phyloP scores from a whole-genome alignment of 2,797 vertebrate species.

The Notamacropus eugenii region DNA sequence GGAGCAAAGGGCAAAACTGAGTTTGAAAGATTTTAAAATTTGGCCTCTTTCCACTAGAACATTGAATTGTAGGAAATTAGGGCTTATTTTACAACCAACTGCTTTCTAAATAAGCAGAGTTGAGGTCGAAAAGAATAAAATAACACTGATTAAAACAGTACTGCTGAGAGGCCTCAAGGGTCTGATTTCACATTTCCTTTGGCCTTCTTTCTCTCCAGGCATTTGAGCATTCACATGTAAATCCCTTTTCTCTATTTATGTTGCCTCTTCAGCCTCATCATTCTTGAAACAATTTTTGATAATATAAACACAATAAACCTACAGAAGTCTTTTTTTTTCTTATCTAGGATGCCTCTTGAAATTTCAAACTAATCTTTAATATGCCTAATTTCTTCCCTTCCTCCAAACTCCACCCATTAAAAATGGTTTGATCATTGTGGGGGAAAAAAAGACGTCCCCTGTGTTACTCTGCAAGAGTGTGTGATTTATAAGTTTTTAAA shows the following conservation, averaged over 20 bases:
- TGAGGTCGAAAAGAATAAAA: constrained; percentile 60
- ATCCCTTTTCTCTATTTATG: constrained; percentile 66
- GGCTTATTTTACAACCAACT: constrained; percentile 58
- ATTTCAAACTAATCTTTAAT: constrained; percentile 70
- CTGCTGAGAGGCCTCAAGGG: constrained; percentile 52
- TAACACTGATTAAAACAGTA: constrained; percentile 67
- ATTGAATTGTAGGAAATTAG: constrained; percentile 17
- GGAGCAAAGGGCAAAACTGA: constrained; percentile 35
- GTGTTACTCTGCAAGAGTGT: constrained; percentile 63
- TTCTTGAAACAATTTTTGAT: constrained; percentile 65
- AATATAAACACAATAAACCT: constrained; percentile 59
- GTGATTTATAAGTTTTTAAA: constrained; percentile 76
- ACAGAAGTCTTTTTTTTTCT: constrained; percentile 40
- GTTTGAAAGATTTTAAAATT: constrained; percentile 13
- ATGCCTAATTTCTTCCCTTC: constrained; percentile 62
- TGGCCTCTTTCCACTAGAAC: constrained; percentile 26
- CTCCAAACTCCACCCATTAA: constrained; percentile 39
- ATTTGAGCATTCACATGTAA: constrained; percentile 61
- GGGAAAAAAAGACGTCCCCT: constrained; percentile 15
- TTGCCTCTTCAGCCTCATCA: constrained; percentile 45
- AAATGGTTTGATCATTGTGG: not conserved
- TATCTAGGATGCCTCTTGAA: constrained; percentile 67
- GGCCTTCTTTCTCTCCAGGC: constrained; percentile 54
- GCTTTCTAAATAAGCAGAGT: constrained; percentile 52
- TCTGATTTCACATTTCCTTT: constrained; percentile 5